Evolutionary conservation across 2,113 vertebrate species (phyloP).

Genomic region (Pyxicephalus adspersus): DNA sequence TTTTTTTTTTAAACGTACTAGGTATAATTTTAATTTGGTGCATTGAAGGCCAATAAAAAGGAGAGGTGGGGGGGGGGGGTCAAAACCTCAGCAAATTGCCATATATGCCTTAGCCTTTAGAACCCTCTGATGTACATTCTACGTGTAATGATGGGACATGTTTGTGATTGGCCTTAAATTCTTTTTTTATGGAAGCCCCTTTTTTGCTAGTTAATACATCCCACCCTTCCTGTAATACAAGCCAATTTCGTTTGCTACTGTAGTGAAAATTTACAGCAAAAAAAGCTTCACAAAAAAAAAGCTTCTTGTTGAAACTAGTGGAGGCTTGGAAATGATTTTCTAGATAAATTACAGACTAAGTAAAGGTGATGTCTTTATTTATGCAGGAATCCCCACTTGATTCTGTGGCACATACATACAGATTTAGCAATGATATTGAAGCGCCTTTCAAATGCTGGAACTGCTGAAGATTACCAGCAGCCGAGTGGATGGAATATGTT

Average conservation of each 20-base stretch:
- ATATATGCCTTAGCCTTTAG: no score
- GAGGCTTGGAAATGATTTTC: neutral
- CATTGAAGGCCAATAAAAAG: no score
- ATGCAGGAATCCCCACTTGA: neutral
- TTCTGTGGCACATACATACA: neutral
- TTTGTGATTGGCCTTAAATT: no score
- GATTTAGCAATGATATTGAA: neutral
- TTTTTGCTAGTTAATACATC: neutral
- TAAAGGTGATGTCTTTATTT: neutral
- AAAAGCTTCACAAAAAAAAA: no score
- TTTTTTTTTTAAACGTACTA: no score
- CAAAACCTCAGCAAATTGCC: no score
- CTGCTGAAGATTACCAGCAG: constrained; percentile 51
- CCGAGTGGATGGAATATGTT: constrained; percentile 62
- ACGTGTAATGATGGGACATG: no score
- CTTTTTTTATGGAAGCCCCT: neutral
- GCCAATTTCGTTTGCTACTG: neutral
- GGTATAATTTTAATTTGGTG: no score
- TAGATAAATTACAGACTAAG: neutral
- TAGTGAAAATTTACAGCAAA: neutral
- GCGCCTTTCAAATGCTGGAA: neutral
- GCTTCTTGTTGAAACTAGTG: constrained; percentile 5
- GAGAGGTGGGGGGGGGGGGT: no score
- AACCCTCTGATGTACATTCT: no score
- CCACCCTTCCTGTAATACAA: neutral